Evolutionary conservation across 53 echinoderm and acorn worm species (phyloP), one percentile per base, ranked within the genome.

Genomic region (Mesocentrotus franciscanus): DNA sequence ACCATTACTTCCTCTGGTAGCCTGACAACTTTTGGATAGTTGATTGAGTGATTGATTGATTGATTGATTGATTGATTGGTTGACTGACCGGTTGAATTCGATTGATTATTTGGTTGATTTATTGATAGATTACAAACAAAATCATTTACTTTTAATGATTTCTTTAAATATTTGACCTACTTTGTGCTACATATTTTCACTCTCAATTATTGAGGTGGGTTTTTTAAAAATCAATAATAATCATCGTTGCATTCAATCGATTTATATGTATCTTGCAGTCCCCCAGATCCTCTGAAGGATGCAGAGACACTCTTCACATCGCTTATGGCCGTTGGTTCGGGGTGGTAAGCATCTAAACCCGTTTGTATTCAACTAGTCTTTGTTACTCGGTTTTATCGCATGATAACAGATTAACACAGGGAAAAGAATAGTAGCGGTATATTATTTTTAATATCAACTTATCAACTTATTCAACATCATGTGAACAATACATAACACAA

Each of bases 281-380:
- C 97, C 20, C 97, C 97, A 36, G 96, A 97, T 68, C 96, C 97
- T 1, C 92, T 97, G 0, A 92, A 92, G 11, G 97, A 97, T 78
- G 93, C 92, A 18, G 97, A 97, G 83, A 95, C 94, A 10, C 15
- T 97, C 11, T 60, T 97, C 0, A 95, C 96, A n/a, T 97, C 97
- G 10, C 68, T 96, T 2, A 92, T 96, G 17, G 97, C 95, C 10
- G 95, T 97, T 12, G 95, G 94, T 36, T 90, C 97, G 8, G 97
- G 97, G 89, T 95, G 91, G 97, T 97, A 95, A 97, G 97, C 95
- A 85, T 59, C 18, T 56, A 16, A 78, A 12, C 61, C 1, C 3
- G 39, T 39, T 39, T 39, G 39, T 39, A 39, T 39, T 39, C 39
- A 39, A 3, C 39, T 39, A 39, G 39, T 39, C 1, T 1, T 39